Base-by-base conservation (phyloP, 2,888 invertebrate genomes). In the Zootermopsis nevadensis region DNA sequence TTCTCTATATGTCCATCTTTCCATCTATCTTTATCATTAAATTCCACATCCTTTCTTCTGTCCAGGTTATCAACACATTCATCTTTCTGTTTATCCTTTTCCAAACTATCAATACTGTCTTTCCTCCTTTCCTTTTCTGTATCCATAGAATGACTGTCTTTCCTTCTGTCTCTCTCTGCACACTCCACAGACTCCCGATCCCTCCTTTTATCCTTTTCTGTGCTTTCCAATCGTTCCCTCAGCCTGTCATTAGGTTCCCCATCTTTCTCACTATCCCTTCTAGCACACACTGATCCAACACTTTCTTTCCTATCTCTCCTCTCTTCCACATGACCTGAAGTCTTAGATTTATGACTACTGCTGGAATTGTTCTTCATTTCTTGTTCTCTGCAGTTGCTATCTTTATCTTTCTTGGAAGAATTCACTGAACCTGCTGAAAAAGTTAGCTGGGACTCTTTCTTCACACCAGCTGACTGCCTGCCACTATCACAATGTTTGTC, bases 211-310 rank as follows among this genome's bases (percentile, higher is more conserved):
- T 85, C 86, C 85, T 79, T 79, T 35, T 84, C 88, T 86, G 24
- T 42, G 24, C 76, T 31, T 83, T 85, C 84, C 80, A 81, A 81
- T 82, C 85, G 66, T 81, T 82, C 79, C 86, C 85, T 3, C 81
- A 84, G 66, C 87, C 84, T 86, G 85, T 85, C 86, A 85, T 86
- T 30, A 27, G 79, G 85, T 84, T 86, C 77, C 35, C 74, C 87
- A 86, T 88, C 88, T 86, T 87, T 87, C 83, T 88, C 89, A 86
- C 86, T 88, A 84, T 86, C 88, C 86, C 87, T 89, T 86, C 86
- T 88, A n/a, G 66, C 31, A 74, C 82, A 82, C 3, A 83, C 67
- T 38, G 81, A 72, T 31, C 72, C 85, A 83, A 42, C 31, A 48
- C 42, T 81, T 30, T 84, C 83, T 80, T 81, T 85, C 66, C 81